These are phyloP conservation scores for Amniataba percoides DNA, from an alignment of 2,797 vertebrate species.

Conservation along the genomic window DNA sequence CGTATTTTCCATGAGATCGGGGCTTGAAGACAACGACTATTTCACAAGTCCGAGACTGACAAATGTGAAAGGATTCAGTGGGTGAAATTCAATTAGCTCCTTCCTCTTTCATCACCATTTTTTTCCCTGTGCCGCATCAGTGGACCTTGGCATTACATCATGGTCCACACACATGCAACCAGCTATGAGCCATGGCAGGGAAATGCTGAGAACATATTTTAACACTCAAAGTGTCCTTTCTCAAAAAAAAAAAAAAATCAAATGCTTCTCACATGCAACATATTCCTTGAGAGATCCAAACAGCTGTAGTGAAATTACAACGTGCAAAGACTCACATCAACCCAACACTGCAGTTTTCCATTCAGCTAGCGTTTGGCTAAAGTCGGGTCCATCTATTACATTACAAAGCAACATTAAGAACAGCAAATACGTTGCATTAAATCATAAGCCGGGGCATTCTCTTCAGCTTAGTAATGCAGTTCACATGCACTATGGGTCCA, in stretches of 20 bases:
- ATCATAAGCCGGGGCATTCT: constrained; percentile 61
- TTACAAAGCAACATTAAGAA: constrained; percentile 49
- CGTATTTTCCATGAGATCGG: constrained; percentile 57
- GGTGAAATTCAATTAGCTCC: constrained; percentile 60
- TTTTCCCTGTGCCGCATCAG: constrained; percentile 32
- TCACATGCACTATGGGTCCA: constrained; percentile 46
- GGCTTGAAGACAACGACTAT: constrained; percentile 34
- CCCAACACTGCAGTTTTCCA: constrained; percentile 41
- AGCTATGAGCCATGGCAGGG: constrained; percentile 41
- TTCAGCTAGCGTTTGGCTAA: constrained; percentile 49
- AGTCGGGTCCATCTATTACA: constrained; percentile 38
- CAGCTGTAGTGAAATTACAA: constrained; percentile 35
- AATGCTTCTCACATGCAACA: constrained; percentile 46
- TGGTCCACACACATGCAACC: constrained; percentile 62
- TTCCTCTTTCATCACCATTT: constrained; percentile 60
- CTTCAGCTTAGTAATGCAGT: constrained; percentile 63
- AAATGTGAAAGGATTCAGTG: constrained; percentile 54
- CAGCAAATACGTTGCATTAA: constrained; percentile 51
- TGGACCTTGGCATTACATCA: constrained; percentile 68
- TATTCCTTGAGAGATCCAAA: constrained; percentile 31
- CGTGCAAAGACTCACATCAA: constrained; percentile 19
- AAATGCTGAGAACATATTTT: constrained; percentile 46
- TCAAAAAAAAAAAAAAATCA: constrained; percentile 22
- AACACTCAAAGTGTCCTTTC: constrained; percentile 25
- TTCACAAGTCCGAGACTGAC: constrained; percentile 58